Percentiles rank a stretch among this genome's conserved stretches.
Conservation (phyloP, 2,113 vertebrate genomes). For the Hirundichthys speculiger region DNA sequence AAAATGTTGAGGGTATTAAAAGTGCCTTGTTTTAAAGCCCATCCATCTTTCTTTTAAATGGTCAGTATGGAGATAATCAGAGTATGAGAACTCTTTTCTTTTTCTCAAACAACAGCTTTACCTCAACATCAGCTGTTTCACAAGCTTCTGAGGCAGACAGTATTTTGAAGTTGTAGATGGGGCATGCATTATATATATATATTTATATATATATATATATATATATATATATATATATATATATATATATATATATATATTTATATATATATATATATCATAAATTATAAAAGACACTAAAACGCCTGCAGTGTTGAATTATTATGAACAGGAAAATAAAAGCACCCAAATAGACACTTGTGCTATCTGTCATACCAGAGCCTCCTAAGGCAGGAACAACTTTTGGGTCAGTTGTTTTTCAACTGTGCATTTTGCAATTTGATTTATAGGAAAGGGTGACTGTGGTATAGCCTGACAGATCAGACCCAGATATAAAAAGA, state of each 20-base stretch:
- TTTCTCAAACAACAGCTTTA: constrained; percentile 5
- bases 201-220: too few relatives aligned
- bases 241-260: too few relatives aligned
- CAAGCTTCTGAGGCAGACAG: constrained; percentile 10
- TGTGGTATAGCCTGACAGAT: too few relatives aligned
- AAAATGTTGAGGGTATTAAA: too few relatives aligned
- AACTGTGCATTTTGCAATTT: constrained; percentile 10
- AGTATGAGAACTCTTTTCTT: background rate
- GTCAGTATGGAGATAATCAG: background rate
- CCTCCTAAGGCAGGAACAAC: constrained; percentile 12
- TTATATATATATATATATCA: too few relatives aligned
- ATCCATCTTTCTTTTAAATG: background rate
- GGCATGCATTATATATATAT: constrained; percentile 33
- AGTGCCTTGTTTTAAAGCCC: background rate
- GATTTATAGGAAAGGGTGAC: too few relatives aligned
- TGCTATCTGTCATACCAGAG: constrained; percentile 1
- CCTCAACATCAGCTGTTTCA: too few relatives aligned
- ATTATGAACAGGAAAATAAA: constrained; percentile 39
- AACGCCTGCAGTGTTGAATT: constrained; percentile 15
- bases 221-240: too few relatives aligned
- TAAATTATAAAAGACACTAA: constrained; percentile 19
- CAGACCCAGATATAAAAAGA: too few relatives aligned
- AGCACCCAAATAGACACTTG: constrained; percentile 27
- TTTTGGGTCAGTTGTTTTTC: constrained; percentile 10
- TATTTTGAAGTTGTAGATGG: constrained; percentile 1